Base-by-base conservation (phyloP, 2,797 vertebrate genomes). In the Sebastes steindachneri region DNA sequence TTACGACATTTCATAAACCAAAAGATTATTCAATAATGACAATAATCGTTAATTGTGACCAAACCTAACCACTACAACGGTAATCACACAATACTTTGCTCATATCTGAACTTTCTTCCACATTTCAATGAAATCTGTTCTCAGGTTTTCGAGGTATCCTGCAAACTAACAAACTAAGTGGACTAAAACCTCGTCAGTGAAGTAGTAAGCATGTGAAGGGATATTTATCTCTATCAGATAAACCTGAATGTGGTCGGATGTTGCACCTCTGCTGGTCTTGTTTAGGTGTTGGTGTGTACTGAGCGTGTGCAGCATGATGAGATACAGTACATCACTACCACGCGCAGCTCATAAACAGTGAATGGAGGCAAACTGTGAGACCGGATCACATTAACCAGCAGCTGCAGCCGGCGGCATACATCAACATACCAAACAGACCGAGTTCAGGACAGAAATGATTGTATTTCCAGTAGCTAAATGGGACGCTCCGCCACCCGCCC, bases 401-500 rank as follows among this genome's bases (percentile, higher is more conserved):
- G 68, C 74, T 29, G n/a, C 58, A 35, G 26, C 58, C 66, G 2
- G 35, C 68, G 54, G 66, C 66, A 59, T 19, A 33, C 53, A 82
- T 84, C 79, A 70, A 62, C 57, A 86, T 76, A 25, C 26, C 70
- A 58, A 83, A 25, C 69, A 66, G 59, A 3, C 14, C 53, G 37
- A 74, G 35, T 10, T 54, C 57, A 45, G 55, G 41, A 64, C 51
- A 58, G n/a, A 67, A 29, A 57, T 21, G 60, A 63, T 59, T 57
- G 55, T 62, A 9, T 86, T 80, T 86, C 71, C 45, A 62, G 62
- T 2, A 41, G 73, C 67, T 81, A 75, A 83, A 41, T 73, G 72
- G 67, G 68, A 45, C 29, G 23, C 53, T 73, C 65, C 25, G 66
- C 62, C 66, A 9, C 28, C 81, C 75, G 7, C 80, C 73, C 64